Conservation (phyloP, 2,113 vertebrate genomes). For the Saguinus midas region DNA sequence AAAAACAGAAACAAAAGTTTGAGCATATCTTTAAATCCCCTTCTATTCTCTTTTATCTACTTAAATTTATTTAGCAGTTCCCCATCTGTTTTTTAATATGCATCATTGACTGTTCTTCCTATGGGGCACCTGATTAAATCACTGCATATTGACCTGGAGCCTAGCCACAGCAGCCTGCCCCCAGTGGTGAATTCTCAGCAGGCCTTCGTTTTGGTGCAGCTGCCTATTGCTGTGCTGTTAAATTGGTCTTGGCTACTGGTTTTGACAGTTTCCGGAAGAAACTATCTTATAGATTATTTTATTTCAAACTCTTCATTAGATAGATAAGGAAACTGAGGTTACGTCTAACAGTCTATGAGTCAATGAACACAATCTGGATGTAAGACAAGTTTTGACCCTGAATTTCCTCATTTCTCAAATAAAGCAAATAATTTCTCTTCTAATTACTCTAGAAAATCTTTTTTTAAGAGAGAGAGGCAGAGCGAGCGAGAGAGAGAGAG, state of each 20-base stretch:
- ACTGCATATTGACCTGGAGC: background rate
- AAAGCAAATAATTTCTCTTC: conserved; percentile 29
- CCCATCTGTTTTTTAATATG: background rate
- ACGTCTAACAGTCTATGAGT: background rate
- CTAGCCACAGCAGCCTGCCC: too few relatives aligned
- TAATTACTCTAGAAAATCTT: background rate
- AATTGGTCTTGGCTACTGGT: background rate
- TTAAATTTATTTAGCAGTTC: background rate
- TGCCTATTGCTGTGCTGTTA: background rate
- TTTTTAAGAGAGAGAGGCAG: too few relatives aligned
- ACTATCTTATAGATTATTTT: background rate
- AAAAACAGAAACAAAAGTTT: background rate
- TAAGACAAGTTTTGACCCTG: conserved; percentile 26
- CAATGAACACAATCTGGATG: background rate
- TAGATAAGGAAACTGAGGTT: conserved; percentile 10
- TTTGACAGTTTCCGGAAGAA: background rate
- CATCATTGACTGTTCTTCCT: background rate
- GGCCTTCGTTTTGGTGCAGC: background rate
- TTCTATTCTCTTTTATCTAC: background rate
- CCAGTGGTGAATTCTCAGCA: background rate
- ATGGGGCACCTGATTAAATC: background rate
- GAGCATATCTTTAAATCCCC: conserved; percentile 13
- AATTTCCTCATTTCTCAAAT: conserved; percentile 21
- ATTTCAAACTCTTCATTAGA: background rate
- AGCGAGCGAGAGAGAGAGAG: too few relatives aligned